These are phyloP conservation scores for Thunnus thynnus DNA, from an alignment of 2,113 vertebrate species.

Conservation along the genomic window DNA sequence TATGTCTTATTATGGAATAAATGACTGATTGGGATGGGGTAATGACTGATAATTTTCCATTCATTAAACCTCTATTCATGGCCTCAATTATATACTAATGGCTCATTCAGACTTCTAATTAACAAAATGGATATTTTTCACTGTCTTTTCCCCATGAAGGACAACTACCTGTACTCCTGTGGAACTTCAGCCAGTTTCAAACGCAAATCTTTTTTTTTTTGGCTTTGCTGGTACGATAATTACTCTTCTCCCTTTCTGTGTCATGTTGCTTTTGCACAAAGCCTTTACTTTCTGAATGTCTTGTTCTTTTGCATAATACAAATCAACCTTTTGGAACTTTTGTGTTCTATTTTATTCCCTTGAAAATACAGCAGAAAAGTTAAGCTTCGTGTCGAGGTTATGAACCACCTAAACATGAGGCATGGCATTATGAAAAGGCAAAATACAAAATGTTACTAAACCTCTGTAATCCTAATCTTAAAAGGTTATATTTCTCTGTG, in stretches of 20 bases:
- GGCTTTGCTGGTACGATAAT: neutral
- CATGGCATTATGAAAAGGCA: neutral
- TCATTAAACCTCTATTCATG: constrained; percentile 73
- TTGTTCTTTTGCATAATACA: neutral
- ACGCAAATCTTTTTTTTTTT: neutral
- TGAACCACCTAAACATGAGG: neutral
- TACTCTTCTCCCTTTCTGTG: neutral
- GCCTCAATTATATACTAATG: constrained; percentile 69
- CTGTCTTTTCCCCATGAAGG: constrained; percentile 38
- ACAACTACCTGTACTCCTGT: constrained; percentile 20
- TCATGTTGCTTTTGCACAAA: constrained; percentile 1
- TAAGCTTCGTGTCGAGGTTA: neutral
- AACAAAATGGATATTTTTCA: constrained; percentile 60
- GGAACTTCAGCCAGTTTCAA: constrained; percentile 6
- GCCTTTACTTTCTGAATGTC: neutral
- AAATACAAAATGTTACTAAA: neutral
- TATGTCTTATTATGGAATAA: constrained; percentile 51
- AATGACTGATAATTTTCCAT: constrained; percentile 75
- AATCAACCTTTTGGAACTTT: neutral
- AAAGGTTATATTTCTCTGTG: neutral
- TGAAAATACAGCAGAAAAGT: too few relatives aligned
- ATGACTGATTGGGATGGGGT: constrained; percentile 60
- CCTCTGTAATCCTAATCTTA: too few relatives aligned
- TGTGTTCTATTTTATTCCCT: too few relatives aligned
- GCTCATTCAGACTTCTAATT: constrained; percentile 59